Evolutionary conservation across 2,113 vertebrate genomes (phyloP).

Genomic region (Ondatra zibethicus): DNA sequence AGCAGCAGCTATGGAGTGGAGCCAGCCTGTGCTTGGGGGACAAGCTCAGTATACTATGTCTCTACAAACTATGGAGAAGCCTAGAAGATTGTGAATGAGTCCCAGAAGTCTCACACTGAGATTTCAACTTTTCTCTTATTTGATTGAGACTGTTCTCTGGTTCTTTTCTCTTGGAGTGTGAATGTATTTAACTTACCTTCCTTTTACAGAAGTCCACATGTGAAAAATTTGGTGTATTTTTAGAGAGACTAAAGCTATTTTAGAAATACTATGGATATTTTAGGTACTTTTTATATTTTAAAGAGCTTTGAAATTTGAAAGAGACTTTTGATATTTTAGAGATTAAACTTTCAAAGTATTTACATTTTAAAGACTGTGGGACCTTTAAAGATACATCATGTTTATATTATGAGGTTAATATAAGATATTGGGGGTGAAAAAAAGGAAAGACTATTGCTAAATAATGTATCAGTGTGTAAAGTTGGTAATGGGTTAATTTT

Average conservation of each 20-base stretch:
- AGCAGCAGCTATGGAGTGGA: not conserved
- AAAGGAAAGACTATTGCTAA: not conserved
- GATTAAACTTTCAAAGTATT: not conserved
- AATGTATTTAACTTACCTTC: not conserved
- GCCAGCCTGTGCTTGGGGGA: not conserved
- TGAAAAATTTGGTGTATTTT: not conserved
- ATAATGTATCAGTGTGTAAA: not conserved
- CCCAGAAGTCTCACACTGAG: not conserved
- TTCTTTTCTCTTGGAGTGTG: not conserved
- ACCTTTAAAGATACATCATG: not conserved
- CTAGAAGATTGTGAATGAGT: not conserved
- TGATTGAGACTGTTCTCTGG: not conserved
- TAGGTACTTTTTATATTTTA: not conserved
- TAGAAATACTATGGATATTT: not conserved
- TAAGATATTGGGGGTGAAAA: not conserved
- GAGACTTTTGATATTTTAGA: not conserved
- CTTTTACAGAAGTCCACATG: not conserved
- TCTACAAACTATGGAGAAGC: not conserved
- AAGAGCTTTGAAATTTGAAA: not conserved
- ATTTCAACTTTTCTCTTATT: not conserved
- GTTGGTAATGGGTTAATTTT: not conserved
- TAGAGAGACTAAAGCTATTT: not conserved
- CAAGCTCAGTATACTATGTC: not conserved
- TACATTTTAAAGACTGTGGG: not conserved
- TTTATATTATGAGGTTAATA: not conserved